Percentiles rank a stretch among this genome's conserved stretches.
Evolutionary conservation across 2,113 vertebrate genomes (phyloP).

Genomic region (Bufo bufo): DNA sequence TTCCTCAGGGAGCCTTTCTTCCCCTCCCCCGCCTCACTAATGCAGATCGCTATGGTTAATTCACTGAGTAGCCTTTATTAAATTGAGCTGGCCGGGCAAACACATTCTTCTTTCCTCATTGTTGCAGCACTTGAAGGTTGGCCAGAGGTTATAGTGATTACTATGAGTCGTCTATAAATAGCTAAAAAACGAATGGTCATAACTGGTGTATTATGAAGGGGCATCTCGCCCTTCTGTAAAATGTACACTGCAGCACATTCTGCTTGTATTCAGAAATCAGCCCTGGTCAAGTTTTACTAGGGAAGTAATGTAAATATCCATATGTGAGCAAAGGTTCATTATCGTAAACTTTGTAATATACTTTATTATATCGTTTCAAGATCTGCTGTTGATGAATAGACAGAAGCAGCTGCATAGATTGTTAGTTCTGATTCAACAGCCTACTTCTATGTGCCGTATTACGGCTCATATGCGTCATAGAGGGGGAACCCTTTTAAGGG

Average conservation of each 20-base stretch:
- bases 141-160: slow-evolving; percentile 62
- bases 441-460: too few relatives aligned
- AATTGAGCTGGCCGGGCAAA: slow-evolving; percentile 73
- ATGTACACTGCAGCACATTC: background rate
- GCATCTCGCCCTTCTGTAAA: background rate
- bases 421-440: too few relatives aligned
- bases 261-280: background rate
- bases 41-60: slow-evolving; percentile 77
- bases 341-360: too few relatives aligned
- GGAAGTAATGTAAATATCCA: background rate
- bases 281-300: background rate
- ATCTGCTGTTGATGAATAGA: too few relatives aligned
- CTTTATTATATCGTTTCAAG: too few relatives aligned
- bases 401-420: too few relatives aligned
- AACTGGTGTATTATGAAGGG: background rate
- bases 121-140: slow-evolving; percentile 70
- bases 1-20: slow-evolving; percentile 73
- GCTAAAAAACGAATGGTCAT: background rate
- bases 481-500: too few relatives aligned
- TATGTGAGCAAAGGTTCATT: background rate
- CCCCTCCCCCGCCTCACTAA: slow-evolving; percentile 65
- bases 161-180: slow-evolving; percentile 46
- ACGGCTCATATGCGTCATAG: too few relatives aligned
- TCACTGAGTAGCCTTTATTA: slow-evolving; percentile 79
- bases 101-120: slow-evolving; percentile 66